Base-by-base conservation (phyloP, 2,888 invertebrate genomes). In the Matsumyia berberina region DNA sequence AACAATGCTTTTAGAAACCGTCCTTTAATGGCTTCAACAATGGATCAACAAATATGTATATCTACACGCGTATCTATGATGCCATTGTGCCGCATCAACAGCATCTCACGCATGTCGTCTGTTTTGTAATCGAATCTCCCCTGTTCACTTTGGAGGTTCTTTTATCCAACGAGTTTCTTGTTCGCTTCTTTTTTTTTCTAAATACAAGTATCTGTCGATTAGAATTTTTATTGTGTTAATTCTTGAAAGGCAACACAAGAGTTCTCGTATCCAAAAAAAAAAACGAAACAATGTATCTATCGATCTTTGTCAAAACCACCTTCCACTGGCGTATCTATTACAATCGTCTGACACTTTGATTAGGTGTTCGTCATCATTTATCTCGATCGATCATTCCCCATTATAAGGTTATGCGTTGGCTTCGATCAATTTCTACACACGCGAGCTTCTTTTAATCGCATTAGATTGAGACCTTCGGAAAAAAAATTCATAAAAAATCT, bases 301-400 rank as follows among this genome's bases (percentile, higher is more conserved):
- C 85, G 80, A 78, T 78, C 78, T 78, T 62, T 64, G 70, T 78
- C 78, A 70, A 55, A 70, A 85, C 74, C 85, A 76, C 80, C 69
- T 74, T 85, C n/a, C 73, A 58, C 62, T 83, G 11, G 49, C 39
- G 58, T 64, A 80, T 80, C 76, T 70, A 69, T 85, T 85, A 85
- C 85, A 74, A 76, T 76, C 80, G 44, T 42, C 85, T 80, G 85
- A 85, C 74, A 85, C 80, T 66, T 76, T 80, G 80, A 85, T 85
- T 80, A 70, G 85, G 80, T 76, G 85, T 80, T 80, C 85, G 74
- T 76, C 80, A 85, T 74, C 85, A 79, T 85, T 80, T 80, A 76
- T 85, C 80, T 85, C 74, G 85, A 85, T 85, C 85, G 85, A 85
- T 85, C 85, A 85, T 80, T 37, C 33, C 37, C 62, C 31, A 53